Percentiles rank a stretch among this genome's conserved stretches.
These are phyloP conservation scores for Cephus pulcher DNA, from an alignment of 2,888 invertebrate genomes.

Conservation along the genomic window DNA sequence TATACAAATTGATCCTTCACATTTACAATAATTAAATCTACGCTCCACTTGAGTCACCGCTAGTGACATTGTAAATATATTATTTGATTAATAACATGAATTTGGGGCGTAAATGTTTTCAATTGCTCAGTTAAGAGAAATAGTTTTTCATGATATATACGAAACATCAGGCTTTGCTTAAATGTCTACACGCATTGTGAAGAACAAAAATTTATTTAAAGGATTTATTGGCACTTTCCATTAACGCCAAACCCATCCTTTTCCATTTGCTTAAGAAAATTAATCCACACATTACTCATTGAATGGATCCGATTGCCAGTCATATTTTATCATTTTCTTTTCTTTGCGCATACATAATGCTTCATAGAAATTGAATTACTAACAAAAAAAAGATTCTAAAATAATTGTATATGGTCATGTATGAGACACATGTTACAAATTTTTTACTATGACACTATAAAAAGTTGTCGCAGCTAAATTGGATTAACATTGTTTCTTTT, in stretches of 20 bases:
- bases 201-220: not conserved
- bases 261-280: not conserved
- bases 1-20: not conserved
- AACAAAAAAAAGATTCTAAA: not conserved
- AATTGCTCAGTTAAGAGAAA: not conserved
- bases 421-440: not conserved
- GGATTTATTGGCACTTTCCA: not conserved
- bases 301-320: not conserved
- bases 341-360: not conserved
- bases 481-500: not conserved
- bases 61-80: not conserved
- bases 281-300: not conserved
- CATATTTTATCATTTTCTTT: not conserved
- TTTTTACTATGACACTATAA: not conserved
- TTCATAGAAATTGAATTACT: not conserved
- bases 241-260: not conserved
- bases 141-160: not conserved
- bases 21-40: not conserved
- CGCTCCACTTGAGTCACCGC: not conserved
- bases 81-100: not conserved
- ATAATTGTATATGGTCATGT: not conserved
- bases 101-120: not conserved
- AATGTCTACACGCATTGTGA: not conserved
- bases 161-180: not conserved
- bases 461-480: not conserved